Percentiles rank a stretch among this genome's conserved stretches.
These are phyloP conservation scores for Elephas maximus DNA, from an alignment of 2,113 vertebrate genomes.

Conservation along the genomic window DNA sequence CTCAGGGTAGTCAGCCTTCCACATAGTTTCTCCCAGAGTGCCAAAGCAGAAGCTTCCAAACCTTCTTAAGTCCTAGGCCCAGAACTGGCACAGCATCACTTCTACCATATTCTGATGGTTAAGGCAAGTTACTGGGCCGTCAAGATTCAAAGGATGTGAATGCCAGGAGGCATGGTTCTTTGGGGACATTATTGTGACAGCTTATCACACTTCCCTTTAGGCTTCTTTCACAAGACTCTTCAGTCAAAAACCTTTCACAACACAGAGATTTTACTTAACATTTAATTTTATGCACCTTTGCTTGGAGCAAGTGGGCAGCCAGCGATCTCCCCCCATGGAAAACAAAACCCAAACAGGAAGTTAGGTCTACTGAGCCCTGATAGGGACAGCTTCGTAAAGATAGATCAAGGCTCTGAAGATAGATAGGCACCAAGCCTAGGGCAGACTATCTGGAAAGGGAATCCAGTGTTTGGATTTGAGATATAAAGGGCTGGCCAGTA, in stretches of 20 bases:
- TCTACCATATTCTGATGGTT: neutral
- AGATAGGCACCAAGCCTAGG: neutral
- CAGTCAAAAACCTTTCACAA: neutral
- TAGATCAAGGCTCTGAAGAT: neutral
- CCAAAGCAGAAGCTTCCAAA: neutral
- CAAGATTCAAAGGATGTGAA: neutral
- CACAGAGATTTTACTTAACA: neutral
- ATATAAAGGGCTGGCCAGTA: neutral
- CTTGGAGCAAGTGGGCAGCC: constrained; percentile 20
- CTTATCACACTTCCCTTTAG: neutral
- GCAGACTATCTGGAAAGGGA: neutral
- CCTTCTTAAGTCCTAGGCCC: neutral
- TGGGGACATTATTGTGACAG: neutral
- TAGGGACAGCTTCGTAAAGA: constrained; percentile 51
- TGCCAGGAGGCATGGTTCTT: neutral
- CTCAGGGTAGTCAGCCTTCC: neutral
- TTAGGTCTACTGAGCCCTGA: neutral
- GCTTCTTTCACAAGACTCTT: neutral
- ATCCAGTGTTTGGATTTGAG: constrained; percentile 4
- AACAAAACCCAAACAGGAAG: constrained; percentile 46
- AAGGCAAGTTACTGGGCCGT: neutral
- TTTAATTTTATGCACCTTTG: neutral
- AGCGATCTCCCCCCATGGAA: neutral
- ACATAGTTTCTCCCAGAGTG: neutral
- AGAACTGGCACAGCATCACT: neutral